Conservation (phyloP, 2,113 vertebrate genomes). For the Channa argus region DNA sequence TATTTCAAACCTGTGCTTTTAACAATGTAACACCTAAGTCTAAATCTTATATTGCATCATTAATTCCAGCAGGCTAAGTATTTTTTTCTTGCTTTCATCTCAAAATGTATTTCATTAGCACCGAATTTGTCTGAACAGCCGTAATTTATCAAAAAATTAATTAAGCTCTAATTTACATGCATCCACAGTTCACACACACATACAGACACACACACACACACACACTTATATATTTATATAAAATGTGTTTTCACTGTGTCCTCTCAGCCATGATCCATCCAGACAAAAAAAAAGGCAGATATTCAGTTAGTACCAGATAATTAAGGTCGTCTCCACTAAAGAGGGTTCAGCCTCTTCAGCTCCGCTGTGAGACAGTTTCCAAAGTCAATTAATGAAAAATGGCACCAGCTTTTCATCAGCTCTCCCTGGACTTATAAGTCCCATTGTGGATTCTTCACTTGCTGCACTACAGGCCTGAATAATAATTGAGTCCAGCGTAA, state of each 20-base stretch:
- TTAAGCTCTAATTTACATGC: slow-evolving; percentile 8
- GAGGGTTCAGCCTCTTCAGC: slow-evolving; percentile 22
- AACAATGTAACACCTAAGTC: not conserved
- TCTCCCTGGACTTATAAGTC: not conserved
- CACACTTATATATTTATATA: not conserved
- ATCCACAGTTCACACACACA: slow-evolving; percentile 1
- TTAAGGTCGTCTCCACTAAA: slow-evolving; percentile 21
- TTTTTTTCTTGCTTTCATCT: not conserved
- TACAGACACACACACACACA: not conserved
- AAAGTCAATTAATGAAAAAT: slow-evolving; percentile 36
- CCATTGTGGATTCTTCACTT: not conserved
- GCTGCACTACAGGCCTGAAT: not conserved
- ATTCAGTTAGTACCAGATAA: slow-evolving; percentile 11
- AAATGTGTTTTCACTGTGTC: slow-evolving; percentile 16
- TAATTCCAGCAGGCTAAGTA: too few species aligned
- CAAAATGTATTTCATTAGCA: not conserved
- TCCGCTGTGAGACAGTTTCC: slow-evolving; percentile 35
- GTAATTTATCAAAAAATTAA: not conserved
- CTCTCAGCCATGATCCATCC: slow-evolving; percentile 14
- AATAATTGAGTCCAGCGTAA: not conserved
- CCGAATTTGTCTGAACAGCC: not conserved
- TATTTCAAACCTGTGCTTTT: not conserved
- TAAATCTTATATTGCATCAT: not conserved
- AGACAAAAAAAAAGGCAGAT: slow-evolving; percentile 14
- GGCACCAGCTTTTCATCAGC: not conserved